Evolutionary conservation across 2,888 invertebrate genomes (phyloP).

Genomic region (Eutolmus rufibarbis): DNA sequence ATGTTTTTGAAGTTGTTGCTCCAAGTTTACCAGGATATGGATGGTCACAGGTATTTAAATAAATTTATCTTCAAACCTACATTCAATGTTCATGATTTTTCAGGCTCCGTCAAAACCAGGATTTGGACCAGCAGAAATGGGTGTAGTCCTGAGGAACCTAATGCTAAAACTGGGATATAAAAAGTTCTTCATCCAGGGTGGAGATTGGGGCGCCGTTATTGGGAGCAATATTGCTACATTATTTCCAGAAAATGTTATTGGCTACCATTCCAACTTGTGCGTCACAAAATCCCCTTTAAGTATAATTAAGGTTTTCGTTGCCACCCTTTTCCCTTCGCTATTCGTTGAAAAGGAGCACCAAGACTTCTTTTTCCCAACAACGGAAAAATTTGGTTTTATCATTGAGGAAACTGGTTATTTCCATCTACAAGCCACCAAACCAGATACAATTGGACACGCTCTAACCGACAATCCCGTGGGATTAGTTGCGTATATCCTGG

Average conservation of each 20-base stretch:
- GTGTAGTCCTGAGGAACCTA: slow-evolving; percentile 67
- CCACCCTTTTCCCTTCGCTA: slow-evolving; percentile 65
- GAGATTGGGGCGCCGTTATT: slow-evolving; percentile 78
- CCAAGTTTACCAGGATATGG: slow-evolving; percentile 65
- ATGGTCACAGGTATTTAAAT: slow-evolving; percentile 58
- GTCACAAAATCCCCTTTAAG: slow-evolving; percentile 53
- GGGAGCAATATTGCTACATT: slow-evolving; percentile 67
- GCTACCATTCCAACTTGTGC: slow-evolving; percentile 69
- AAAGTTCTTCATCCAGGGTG: slow-evolving; percentile 72
- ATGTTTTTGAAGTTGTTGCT: slow-evolving; percentile 69
- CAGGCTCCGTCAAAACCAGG: slow-evolving; percentile 68
- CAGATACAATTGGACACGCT: slow-evolving; percentile 78
- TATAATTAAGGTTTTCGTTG: slow-evolving; percentile 58
- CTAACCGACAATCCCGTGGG: slow-evolving; percentile 80
- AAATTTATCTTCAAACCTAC: neutral
- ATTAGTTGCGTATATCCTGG: slow-evolving; percentile 81
- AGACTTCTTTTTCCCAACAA: slow-evolving; percentile 58
- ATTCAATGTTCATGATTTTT: neutral
- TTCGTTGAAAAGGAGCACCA: slow-evolving; percentile 64
- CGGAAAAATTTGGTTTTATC: slow-evolving; percentile 44
- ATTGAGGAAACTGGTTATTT: slow-evolving; percentile 65
- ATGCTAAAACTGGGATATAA: slow-evolving; percentile 70
- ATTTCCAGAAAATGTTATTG: slow-evolving; percentile 67
- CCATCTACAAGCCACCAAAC: slow-evolving; percentile 82
- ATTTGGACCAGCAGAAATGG: slow-evolving; percentile 65